A percentile compares a stretch with the other conserved stretches of the same genome.
Evolutionary conservation across 2,888 invertebrate species (phyloP).

Genomic region (Pristionchus entomophagus): DNA sequence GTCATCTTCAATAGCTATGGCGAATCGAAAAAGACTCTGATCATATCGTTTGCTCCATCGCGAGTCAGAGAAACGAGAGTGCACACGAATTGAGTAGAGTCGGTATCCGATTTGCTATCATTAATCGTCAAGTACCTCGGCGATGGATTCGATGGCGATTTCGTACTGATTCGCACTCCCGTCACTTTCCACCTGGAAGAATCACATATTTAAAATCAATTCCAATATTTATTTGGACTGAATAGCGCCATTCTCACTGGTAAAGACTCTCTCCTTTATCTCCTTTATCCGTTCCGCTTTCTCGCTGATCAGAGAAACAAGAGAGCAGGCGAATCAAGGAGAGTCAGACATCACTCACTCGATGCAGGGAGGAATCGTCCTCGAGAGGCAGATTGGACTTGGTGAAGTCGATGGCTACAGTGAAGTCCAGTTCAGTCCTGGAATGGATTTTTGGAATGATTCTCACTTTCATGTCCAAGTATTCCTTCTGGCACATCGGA

Average conservation of each 20-base stretch:
- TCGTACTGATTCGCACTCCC: conserved; percentile 67
- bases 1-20: too few relatives aligned
- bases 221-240: background rate
- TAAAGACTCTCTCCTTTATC: too few relatives aligned
- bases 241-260: background rate
- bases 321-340: too few relatives aligned
- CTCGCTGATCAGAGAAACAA: too few relatives aligned
- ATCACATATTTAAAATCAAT: background rate
- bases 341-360: conserved; percentile 47
- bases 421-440: conserved; percentile 69
- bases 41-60: too few relatives aligned
- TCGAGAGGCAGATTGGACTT: conserved; percentile 68
- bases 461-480: too few relatives aligned
- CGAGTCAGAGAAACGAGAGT: too few relatives aligned
- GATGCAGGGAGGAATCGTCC: conserved; percentile 66
- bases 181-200: conserved; percentile 23
- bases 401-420: conserved; percentile 68
- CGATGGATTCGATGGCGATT: conserved; percentile 67
- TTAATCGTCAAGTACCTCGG: conserved; percentile 52
- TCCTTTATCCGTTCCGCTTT: too few relatives aligned
- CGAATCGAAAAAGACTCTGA: too few relatives aligned
- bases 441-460: conserved; percentile 38
- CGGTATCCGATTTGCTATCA: background rate
- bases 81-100: background rate
- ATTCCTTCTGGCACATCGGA: too few relatives aligned